Percentiles rank a stretch among this genome's conserved stretches.
These are phyloP conservation scores for Bolinopsis microptera DNA, from an alignment of 37 sponge, comb jelly and placozoan species.

Conservation along the genomic window DNA sequence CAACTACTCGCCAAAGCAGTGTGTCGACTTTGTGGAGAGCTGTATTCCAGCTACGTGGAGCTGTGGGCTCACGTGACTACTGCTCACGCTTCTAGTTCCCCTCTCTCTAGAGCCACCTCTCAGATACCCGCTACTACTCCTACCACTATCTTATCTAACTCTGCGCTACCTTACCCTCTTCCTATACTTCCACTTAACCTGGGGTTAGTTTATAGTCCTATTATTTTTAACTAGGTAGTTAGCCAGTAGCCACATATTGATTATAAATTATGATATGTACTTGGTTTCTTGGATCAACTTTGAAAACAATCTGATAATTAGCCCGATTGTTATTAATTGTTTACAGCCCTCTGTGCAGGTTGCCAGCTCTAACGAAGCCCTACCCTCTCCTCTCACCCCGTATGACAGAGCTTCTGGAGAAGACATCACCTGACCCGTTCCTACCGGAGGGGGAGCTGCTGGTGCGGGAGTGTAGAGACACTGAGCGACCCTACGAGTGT, in stretches of 20 bases:
- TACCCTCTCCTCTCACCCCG: slow-evolving; percentile 37
- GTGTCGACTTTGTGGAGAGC: slow-evolving; percentile 38
- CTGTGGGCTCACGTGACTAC: slow-evolving; percentile 64
- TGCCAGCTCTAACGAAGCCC: slow-evolving; percentile 2
- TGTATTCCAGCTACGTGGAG: slow-evolving; percentile 41
- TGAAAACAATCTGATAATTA: too few relatives aligned
- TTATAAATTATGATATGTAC: too few relatives aligned
- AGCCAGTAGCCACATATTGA: too few relatives aligned
- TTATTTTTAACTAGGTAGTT: too few relatives aligned
- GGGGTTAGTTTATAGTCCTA: neutral
- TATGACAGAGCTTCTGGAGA: neutral
- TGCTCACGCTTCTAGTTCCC: neutral
- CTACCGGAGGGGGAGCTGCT: neutral
- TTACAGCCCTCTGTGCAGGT: too few relatives aligned
- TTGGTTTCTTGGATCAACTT: too few relatives aligned
- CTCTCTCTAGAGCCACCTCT: neutral
- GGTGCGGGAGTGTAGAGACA: slow-evolving; percentile 47
- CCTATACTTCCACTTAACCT: slow-evolving; percentile 45
- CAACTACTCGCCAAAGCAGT: neutral
- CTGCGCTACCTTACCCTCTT: slow-evolving; percentile 21
- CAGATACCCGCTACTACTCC: neutral
- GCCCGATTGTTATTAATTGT: too few relatives aligned
- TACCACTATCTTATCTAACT: neutral
- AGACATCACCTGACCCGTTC: slow-evolving; percentile 17
- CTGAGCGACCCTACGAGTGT: slow-evolving; percentile 64